A percentile compares a stretch with the other conserved stretches of the same genome.
Evolutionary conservation across 2,888 invertebrate genomes (phyloP).

Genomic region (Drepanosiphum platanoidis): DNA sequence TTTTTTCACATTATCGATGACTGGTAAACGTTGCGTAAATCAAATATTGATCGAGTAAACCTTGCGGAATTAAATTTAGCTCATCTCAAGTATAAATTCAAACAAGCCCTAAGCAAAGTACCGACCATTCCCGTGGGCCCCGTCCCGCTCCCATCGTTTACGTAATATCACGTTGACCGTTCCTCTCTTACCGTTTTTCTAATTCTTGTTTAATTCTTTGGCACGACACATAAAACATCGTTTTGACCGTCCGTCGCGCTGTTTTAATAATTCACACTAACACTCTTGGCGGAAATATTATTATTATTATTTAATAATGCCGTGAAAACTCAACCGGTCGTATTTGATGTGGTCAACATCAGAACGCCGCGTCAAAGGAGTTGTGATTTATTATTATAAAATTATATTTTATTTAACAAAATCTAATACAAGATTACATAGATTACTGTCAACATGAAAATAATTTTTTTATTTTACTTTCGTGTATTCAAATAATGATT

Average conservation of each 20-base stretch:
- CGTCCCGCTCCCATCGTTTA: too few species aligned
- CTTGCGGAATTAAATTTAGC: not conserved
- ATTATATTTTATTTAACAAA: too few species aligned
- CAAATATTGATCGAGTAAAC: slow-evolving; percentile 9
- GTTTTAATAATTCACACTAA: not conserved
- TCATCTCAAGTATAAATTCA: not conserved
- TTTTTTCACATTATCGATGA: not conserved
- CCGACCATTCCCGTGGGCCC: not conserved
- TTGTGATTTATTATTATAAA: too few species aligned
- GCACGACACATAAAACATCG: not conserved
- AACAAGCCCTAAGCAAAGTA: not conserved
- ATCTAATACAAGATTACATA: too few species aligned
- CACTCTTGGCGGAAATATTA: too few species aligned
- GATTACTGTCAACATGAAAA: too few species aligned
- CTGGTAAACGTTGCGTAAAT: not conserved
- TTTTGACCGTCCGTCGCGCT: not conserved
- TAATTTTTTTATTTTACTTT: too few species aligned
- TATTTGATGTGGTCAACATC: too few species aligned
- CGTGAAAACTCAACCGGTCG: too few species aligned
- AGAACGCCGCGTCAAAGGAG: too few species aligned
- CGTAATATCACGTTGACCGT: not conserved
- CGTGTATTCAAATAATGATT: too few species aligned
- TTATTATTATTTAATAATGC: too few species aligned
- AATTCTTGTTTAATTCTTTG: not conserved
- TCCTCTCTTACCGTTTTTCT: not conserved